Base-by-base conservation (phyloP, 2,113 vertebrate genomes). In the Myiagra hebetior region DNA sequence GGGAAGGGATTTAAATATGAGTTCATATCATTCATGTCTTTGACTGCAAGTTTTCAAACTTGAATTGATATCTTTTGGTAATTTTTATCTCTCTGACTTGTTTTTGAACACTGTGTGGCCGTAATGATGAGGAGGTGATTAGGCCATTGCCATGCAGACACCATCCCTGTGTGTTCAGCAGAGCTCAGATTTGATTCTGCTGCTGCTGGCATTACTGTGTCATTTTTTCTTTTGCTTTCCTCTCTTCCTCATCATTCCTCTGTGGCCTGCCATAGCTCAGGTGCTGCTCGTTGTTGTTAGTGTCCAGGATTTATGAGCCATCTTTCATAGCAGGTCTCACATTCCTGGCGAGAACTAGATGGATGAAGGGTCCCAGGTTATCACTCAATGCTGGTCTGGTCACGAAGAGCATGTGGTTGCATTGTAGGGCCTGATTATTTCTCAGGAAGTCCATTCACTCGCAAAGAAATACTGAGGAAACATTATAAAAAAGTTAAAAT, bases 161-260 rank as follows among this genome's bases (percentile, higher is more conserved):
- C 56, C 67, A 72, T 84, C 64, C 59, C 94, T 7, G 1, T 30
- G 37, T 2, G 0, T 60, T 77, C 57, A 83, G 11, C 63, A 65
- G 84, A 91, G 81, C 78, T 91, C 83, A 90, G 70, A 89, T 92
- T 96, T 93, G 49, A 84, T 95, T 97, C 91, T 96, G 67, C 60
- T 90, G 82, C 46, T 10, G 24, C 60, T 11, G 46, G 37, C 93
- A 63, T 88, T 94, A 42, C 75, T 94, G 35, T 85, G 91, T 91
- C 69, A 10, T 80, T 27, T 81, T 78, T 75, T 47, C 64, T 65
- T 67, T 39, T 46, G 10, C 52, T 47, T 86, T 73, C n/a, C 15
- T 63, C 35, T 65, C 30, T 77, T 56, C 53, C 21, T 80, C 5
- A 3, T 59, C 0, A 1, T 47, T 96, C 44, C 79, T 94, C 52